These are phyloP conservation scores for Cancer borealis DNA, from an alignment of 2,888 invertebrate species.

Conservation along the genomic window DNA sequence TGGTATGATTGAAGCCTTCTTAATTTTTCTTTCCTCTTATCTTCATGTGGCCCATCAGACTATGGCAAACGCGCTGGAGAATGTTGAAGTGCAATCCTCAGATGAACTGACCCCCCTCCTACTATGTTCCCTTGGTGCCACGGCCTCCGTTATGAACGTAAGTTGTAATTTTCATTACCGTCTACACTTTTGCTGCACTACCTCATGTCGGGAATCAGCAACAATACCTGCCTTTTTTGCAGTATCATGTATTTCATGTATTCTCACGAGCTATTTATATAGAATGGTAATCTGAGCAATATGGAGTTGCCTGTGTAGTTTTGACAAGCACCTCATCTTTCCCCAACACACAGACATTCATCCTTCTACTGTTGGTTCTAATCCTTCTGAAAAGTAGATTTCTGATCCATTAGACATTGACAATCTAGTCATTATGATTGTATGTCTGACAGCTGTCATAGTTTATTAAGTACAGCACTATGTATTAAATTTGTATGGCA, in stretches of 20 bases:
- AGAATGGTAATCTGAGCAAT: too few species aligned
- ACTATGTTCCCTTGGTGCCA: constrained; percentile 45
- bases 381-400: too few species aligned
- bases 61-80: constrained; percentile 8
- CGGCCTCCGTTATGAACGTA: constrained; percentile 53
- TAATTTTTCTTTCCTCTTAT: not conserved
- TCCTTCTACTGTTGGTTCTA: too few species aligned
- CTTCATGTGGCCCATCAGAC: not conserved
- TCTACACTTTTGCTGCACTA: not conserved
- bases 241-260: not conserved
- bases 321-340: too few species aligned
- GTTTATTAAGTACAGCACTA: too few species aligned
- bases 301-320: too few species aligned
- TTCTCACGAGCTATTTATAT: too few species aligned
- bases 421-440: too few species aligned
- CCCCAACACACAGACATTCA: too few species aligned
- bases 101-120: constrained; percentile 49
- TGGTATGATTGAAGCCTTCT: not conserved
- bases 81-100: constrained; percentile 29
- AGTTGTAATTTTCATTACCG: not conserved
- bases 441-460: too few species aligned
- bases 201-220: not conserved
- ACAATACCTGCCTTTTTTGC: not conserved
- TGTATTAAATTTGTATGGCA: too few species aligned
- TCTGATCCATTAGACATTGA: too few species aligned